Conservation (phyloP, 1,140 invertebrate species). For the Leptonema lineaticorne region DNA sequence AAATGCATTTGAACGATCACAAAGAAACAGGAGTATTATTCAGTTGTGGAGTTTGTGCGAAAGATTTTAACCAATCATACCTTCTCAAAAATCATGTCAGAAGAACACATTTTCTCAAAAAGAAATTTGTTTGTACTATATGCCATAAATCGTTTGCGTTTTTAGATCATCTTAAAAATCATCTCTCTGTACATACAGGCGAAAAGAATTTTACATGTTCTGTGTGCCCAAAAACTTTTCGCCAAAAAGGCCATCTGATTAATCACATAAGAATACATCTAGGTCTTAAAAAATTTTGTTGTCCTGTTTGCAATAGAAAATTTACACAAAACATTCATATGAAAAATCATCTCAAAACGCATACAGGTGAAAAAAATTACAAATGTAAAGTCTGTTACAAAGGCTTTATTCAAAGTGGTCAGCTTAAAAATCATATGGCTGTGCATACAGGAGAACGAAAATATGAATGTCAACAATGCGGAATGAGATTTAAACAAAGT, state of each 20-base stretch:
- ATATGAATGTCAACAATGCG: constrained; percentile 58
- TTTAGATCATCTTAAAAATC: constrained; percentile 47
- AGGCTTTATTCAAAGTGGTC: constrained; percentile 54
- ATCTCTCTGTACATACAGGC: constrained; percentile 43
- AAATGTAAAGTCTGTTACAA: constrained; percentile 65
- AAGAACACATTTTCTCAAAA: constrained; percentile 55
- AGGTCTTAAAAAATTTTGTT: constrained; percentile 42
- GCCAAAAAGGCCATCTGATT: constrained; percentile 44
- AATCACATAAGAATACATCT: constrained; percentile 42
- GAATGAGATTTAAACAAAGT: constrained; percentile 38
- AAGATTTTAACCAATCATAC: constrained; percentile 43
- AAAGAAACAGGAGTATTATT: neutral
- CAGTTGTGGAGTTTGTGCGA: constrained; percentile 42
- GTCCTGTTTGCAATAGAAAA: constrained; percentile 47
- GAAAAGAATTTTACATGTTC: constrained; percentile 45
- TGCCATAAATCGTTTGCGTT: constrained; percentile 58
- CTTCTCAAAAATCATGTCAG: constrained; percentile 56
- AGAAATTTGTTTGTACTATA: constrained; percentile 58
- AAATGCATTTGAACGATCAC: neutral
- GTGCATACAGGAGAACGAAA: constrained; percentile 66
- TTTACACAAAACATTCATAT: constrained; percentile 78
- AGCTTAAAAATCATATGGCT: constrained; percentile 51
- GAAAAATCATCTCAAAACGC: constrained; percentile 72
- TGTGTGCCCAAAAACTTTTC: constrained; percentile 44
- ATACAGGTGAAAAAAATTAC: constrained; percentile 63